Base-by-base conservation (phyloP, 2,797 vertebrate genomes). In the Iguana delicatissima region DNA sequence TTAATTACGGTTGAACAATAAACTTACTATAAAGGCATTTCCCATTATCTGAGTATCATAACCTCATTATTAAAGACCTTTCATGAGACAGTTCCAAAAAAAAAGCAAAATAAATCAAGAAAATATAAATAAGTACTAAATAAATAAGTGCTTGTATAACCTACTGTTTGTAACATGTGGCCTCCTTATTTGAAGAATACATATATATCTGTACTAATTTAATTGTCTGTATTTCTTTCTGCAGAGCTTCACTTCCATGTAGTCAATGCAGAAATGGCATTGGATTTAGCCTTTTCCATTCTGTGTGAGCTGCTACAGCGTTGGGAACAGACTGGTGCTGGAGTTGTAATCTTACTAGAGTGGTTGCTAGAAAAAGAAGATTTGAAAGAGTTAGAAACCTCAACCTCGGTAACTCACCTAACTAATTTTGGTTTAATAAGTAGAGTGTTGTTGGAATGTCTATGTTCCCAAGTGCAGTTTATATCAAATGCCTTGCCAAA, bases 361-460 rank as follows among this genome's bases (percentile, higher is more conserved):
- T 99, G 99, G 99, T 97, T 99, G 92, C 94, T 99, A 95, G 98
- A 97, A 94, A 97, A 98, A 0, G 93, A 94, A 0, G 94, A 97
- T 18, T 76, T 32, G 18, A 50, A 64, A 5, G 93, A 73, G 35
- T n/a, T 46, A 0, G 96, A 97, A 24, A 86, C 92, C 26, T 35
- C 85, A 9, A 84, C 90, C 24, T 76, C 62, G 96, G 97, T 98
- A 97, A 96, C 87, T 85, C 57, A 7, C 50, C 85, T 74, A 82
- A 67, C 35, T 5, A 52, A 32, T 69, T 88, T 73, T 69, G 90
- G 0, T 42, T 42, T 85, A 64, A 20, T 24, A 69, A 69, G 10
- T 12, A 69, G 8, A 69, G 80, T 59, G 64, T 1, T 8, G 10
- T 50, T 87, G 77, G 6, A 86, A 92, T 86, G 0, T 0, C 85